A percentile compares a stretch with the other conserved stretches of the same genome.
Conservation (phyloP, 2,113 vertebrate species). For the Microtus ochrogaster region DNA sequence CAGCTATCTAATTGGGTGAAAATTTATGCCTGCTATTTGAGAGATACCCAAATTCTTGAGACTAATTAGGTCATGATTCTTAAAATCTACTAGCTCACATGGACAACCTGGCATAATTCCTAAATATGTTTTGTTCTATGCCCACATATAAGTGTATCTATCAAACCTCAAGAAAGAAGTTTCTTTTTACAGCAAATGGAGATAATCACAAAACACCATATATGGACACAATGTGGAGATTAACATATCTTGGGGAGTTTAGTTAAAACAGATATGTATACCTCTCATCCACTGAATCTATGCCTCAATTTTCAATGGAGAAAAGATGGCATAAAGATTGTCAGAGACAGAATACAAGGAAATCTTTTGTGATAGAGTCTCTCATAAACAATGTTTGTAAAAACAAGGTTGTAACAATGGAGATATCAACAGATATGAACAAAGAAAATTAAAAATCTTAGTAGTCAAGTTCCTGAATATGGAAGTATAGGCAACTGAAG, state of each 20-base stretch:
- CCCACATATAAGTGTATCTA: neutral
- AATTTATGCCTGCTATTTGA: neutral
- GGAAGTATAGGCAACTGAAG: neutral
- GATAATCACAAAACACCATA: neutral
- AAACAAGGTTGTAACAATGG: neutral
- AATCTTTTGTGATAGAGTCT: neutral
- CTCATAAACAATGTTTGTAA: neutral
- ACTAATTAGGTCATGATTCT: neutral
- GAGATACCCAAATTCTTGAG: neutral
- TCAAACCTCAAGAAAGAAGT: neutral
- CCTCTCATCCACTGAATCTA: neutral
- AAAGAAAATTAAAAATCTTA: neutral
- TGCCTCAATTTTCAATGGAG: neutral
- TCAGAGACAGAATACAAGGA: neutral
- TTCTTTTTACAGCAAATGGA: neutral
- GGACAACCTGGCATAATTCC: neutral
- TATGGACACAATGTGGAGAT: neutral
- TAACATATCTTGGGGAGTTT: neutral
- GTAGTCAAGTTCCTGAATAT: neutral
- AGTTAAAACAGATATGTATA: neutral
- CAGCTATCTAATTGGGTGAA: neutral
- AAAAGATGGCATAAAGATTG: neutral
- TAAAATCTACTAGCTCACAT: neutral
- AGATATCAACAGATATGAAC: neutral
- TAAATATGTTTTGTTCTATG: neutral